Percentiles rank a stretch among this genome's conserved stretches.
Evolutionary conservation across 2,888 invertebrate species (phyloP).

Genomic region (Tryphoninae sp.): DNA sequence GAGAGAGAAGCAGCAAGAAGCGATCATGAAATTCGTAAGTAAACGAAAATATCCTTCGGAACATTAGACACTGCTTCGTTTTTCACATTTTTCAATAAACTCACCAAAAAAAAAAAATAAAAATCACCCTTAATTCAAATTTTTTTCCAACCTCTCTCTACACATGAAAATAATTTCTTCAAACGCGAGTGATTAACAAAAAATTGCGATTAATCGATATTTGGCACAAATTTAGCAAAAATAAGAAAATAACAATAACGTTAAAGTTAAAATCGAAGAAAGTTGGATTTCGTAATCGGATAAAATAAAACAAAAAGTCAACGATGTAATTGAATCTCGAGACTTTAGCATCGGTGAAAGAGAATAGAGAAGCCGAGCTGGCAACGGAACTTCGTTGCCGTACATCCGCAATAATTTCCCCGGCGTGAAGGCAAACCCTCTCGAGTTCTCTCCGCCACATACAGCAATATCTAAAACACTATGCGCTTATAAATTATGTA

Average conservation of each 20-base stretch:
- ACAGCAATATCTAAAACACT: not conserved
- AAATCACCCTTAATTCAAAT: no score
- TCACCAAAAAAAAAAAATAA: not conserved
- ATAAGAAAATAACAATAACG: no score
- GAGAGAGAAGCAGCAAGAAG: constrained; percentile 8
- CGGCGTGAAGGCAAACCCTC: not conserved
- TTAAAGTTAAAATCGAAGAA: no score
- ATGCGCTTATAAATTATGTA: constrained; percentile 23
- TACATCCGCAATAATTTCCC: constrained; percentile 35
- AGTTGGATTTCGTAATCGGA: no score
- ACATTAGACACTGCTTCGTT: constrained; percentile 1
- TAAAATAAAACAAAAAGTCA: not conserved
- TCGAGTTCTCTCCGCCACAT: not conserved
- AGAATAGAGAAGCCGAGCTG: not conserved
- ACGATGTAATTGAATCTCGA: not conserved
- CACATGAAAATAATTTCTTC: not conserved
- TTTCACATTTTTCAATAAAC: not conserved
- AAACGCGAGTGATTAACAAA: not conserved
- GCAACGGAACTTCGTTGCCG: constrained; percentile 18
- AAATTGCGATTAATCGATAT: no score
- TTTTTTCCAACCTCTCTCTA: no score
- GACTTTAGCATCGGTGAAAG: constrained; percentile 2
- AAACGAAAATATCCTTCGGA: not conserved
- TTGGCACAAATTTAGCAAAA: no score
- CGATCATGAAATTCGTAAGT: constrained; percentile 63